phyloP scores from a whole-genome alignment of 2,797 vertebrate species.

The Triplophysa yarkandensis region DNA sequence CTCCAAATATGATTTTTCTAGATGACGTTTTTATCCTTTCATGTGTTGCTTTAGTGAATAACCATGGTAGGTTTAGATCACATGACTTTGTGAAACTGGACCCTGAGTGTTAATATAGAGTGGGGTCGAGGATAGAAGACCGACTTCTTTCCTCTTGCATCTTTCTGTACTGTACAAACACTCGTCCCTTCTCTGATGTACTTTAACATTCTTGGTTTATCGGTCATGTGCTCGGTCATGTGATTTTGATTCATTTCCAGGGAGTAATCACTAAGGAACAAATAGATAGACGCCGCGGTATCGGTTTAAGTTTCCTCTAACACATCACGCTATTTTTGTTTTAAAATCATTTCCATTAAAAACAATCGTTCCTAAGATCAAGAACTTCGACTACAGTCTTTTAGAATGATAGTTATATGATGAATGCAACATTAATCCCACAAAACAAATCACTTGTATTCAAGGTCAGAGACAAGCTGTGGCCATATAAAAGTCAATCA shows the following conservation, averaged over 20 bases:
- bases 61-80: background rate
- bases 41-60: background rate
- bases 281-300: background rate
- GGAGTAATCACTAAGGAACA: background rate
- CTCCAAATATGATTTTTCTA: too few species aligned
- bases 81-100: constrained; percentile 64
- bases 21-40: background rate
- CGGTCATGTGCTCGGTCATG: constrained; percentile 20
- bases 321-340: too few species aligned
- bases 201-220: constrained; percentile 11
- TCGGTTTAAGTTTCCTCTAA: too few species aligned
- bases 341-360: too few species aligned
- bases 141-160: constrained; percentile 10
- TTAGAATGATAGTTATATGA: too few species aligned
- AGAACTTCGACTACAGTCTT: too few species aligned
- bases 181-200: background rate
- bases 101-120: constrained; percentile 53
- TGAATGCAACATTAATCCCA: too few species aligned
- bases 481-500: too few species aligned
- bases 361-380: too few species aligned
- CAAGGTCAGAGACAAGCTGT: too few species aligned
- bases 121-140: constrained; percentile 18
- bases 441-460: too few species aligned
- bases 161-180: constrained; percentile 15
- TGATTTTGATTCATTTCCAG: constrained; percentile 20